Evolutionary conservation across 2,888 invertebrate species (phyloP).

Genomic region (Acanthosepion pharaonis): DNA sequence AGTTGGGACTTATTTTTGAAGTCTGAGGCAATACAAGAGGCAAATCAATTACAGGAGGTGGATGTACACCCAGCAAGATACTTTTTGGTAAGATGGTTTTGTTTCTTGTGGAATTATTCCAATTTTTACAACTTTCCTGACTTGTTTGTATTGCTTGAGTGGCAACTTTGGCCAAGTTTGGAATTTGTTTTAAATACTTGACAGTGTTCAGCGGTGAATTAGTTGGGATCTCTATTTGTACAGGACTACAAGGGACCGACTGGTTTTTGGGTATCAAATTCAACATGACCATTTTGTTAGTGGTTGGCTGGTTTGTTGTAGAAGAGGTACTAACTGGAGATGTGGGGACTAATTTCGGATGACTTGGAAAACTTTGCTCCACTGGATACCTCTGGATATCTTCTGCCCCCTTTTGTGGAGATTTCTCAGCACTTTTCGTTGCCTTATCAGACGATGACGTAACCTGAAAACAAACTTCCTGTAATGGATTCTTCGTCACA

Average conservation of each 20-base stretch:
- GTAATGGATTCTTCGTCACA: not conserved
- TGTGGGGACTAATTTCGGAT: not conserved
- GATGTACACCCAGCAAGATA: not conserved
- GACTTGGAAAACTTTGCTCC: not conserved
- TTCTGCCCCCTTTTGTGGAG: not conserved
- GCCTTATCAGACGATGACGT: not conserved
- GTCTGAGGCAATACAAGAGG: not conserved
- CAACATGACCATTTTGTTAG: not conserved
- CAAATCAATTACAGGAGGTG: not conserved
- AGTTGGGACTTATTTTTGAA: not conserved
- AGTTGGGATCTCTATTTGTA: not conserved
- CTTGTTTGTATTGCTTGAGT: not conserved
- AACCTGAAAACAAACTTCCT: not conserved
- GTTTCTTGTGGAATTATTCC: not conserved
- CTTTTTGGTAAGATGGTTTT: not conserved
- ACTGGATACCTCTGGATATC: not conserved
- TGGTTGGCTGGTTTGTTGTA: not conserved
- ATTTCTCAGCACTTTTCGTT: not conserved
- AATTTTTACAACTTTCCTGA: not conserved
- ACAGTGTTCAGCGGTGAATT: not conserved
- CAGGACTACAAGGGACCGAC: not conserved
- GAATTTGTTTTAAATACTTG: not conserved
- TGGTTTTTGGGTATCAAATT: not conserved
- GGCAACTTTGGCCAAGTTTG: not conserved
- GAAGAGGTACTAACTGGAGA: not conserved